Base-by-base conservation (phyloP, 2,113 vertebrate genomes). In the Vidua chalybeata region DNA sequence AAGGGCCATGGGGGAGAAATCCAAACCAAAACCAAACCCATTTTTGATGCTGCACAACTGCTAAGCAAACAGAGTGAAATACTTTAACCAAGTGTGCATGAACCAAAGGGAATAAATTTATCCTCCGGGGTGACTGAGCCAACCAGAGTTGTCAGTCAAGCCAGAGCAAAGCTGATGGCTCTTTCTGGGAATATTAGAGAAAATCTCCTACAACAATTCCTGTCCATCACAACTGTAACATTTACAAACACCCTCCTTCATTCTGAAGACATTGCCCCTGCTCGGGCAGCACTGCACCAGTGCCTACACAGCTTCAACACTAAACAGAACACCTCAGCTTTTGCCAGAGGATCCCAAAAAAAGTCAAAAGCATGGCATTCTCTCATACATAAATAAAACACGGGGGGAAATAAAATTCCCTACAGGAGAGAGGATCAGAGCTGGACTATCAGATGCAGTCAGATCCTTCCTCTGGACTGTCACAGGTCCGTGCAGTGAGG, bases 401-500 rank as follows among this genome's bases (percentile, higher is more conserved):
- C 7, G 3, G 0, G 15, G 76, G 96, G 83, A 92, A 95, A 68
- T 71, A 84, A 91, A 58, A 81, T 94, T 94, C 92, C 96, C 96
- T 97, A 94, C 96, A 39, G 59, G 39, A 58, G 56, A 95, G 91
- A 96, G 96, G 91, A 93, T 71, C 67, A 69, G 63, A 77, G 72
- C 86, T 85, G 69, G 72, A 84, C 96, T 91, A 62, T 46, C 71
- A 48, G 75, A 90, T 71, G 93, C 88, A 89, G 89, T 84, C 95
- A 96, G 91, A 28, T 48, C 94, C 85, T 87, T 94, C 90, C 96
- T 97, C 96, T 93, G 94, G 79, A 96, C 73, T 95, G 72, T 23
- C 87, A 79, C 76, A 72, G 68, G 77, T 89, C 68, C 2, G 0
- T 2, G 7, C 12, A 28, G 39, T 1, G 30, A 75, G 51, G 54